Evolutionary conservation across 2,888 invertebrate genomes (phyloP), one percentile per base, ranked within the genome.

Genomic region (Euzophera pinguis): DNA sequence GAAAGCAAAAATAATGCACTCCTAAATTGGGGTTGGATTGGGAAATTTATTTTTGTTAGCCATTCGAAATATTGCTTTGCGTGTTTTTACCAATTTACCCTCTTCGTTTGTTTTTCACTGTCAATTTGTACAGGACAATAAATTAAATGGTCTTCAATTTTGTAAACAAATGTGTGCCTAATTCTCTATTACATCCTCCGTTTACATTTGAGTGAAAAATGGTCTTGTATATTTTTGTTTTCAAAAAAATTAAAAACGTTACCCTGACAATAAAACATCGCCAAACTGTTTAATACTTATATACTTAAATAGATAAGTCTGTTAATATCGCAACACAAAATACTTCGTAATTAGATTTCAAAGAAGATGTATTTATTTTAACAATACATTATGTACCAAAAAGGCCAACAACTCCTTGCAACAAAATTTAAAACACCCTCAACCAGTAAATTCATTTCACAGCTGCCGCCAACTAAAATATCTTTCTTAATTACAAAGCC

Each of bases 1-100:
- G 87, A 85, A 90, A 89, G 85, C 84, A 87, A 90, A 90, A 89
- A 90, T 90, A 90, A 90, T 90, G 89, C 86, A 89, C 79, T 89
- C 84, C 86, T 85, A 88, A 88, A 89, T 89, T 89, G 87, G 89
- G 88, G 86, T 81, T 74, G 79, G 84, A 71, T 76, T 76, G 67
- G 78, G 76, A 80, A 84, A 88, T 88, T 85, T 88, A 88, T 89
- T 77, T 79, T 81, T 76, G 80, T 69, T 73, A 70, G 73, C 68
- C 65, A 61, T 67, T 73, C 71, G 70, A 86, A 81, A 79, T 88
- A 88, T 81, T 78, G 81, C 75, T 71, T 81, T 78, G 81, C 81
- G 82, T 86, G 82, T 77, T 84, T 70, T 73, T 65, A 59, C 62
- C 61, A 63, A 59, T 42, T 50, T 35, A 32, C 34, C 22, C 50